phyloP scores from a whole-genome alignment of 2,888 invertebrate species.

The Dicroscelio sp. region DNA sequence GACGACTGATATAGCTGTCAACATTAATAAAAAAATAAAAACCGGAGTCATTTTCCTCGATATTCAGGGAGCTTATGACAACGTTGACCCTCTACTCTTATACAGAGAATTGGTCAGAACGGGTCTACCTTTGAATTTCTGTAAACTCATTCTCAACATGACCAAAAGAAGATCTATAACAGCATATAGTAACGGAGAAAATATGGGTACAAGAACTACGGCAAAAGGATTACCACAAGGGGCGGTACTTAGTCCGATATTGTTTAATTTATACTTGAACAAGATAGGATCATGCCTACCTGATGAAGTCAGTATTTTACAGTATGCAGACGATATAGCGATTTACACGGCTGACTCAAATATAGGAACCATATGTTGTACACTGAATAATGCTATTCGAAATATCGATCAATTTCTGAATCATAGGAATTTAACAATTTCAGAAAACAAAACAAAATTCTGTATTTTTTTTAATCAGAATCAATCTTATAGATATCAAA shows the following conservation, averaged over 20 bases:
- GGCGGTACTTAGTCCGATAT: neutral
- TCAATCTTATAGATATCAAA: neutral
- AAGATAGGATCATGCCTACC: neutral
- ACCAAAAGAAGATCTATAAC: neutral
- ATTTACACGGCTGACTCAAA: no score
- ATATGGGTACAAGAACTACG: neutral
- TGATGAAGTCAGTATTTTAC: neutral
- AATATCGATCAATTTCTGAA: neutral
- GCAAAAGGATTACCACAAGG: conserved; percentile 28
- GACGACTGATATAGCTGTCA: neutral
- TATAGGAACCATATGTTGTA: no score
- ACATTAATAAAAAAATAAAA: neutral
- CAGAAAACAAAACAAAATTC: neutral
- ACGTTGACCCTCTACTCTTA: neutral
- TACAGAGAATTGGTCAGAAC: conserved; percentile 23
- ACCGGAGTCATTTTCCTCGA: neutral
- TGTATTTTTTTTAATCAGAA: neutral
- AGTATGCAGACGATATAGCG: neutral
- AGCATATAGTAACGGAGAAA: neutral
- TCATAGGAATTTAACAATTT: no score
- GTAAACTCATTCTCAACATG: neutral
- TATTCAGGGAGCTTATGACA: neutral
- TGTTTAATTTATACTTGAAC: conserved; percentile 1
- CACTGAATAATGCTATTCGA: neutral
- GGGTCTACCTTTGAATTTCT: neutral